Percentiles rank a stretch among this genome's conserved stretches.
phyloP scores from a whole-genome alignment of 2,888 invertebrate species.

The Cephonodes hylas region DNA sequence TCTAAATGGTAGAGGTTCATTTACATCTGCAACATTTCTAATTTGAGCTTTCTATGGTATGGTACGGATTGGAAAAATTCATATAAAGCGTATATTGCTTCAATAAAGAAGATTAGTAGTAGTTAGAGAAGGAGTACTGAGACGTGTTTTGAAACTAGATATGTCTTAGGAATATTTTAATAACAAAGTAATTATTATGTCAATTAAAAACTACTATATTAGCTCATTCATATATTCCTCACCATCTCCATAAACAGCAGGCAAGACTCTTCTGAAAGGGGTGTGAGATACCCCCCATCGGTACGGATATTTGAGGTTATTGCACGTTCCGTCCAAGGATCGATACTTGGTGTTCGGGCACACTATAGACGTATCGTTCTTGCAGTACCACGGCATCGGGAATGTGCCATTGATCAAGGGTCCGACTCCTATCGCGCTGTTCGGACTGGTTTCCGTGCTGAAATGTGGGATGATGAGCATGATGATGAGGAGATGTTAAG shows the following conservation, averaged over 20 bases:
- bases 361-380: conserved; percentile 39
- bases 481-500: no score
- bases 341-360: conserved; percentile 82
- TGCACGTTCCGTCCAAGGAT: conserved; percentile 87
- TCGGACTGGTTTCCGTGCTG: conserved; percentile 13
- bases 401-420: conserved; percentile 56
- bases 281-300: conserved; percentile 86
- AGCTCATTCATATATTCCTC: conserved; percentile 37
- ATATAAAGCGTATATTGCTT: no score
- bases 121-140: no score
- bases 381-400: conserved; percentile 56
- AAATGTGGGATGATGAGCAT: background rate
- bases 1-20: no score
- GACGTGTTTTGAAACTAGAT: no score
- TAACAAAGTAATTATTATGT: no score
- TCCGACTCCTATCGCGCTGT: conserved; percentile 57
- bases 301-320: conserved; percentile 84
- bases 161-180: no score
- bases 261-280: conserved; percentile 87
- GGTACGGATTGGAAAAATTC: no score
- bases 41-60: no score
- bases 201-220: no score
- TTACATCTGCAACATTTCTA: no score
- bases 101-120: no score
- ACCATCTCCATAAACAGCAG: conserved; percentile 89